Conservation (phyloP, 2,888 invertebrate genomes). For the Psylliodes chrysocephalus region DNA sequence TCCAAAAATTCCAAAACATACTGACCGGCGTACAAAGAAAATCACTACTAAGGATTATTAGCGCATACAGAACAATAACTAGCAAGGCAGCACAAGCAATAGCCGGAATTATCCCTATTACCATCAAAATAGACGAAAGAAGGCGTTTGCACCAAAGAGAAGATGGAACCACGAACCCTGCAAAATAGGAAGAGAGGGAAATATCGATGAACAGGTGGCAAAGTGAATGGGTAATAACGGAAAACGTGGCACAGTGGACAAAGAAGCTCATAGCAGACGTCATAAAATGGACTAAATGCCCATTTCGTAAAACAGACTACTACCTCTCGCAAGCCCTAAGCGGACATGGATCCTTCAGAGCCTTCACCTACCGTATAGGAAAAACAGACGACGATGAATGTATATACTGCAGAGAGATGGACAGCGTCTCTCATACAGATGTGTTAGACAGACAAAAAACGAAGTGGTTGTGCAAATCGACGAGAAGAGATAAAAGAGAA, state of each 20-base stretch:
- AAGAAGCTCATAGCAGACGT: constrained; percentile 3
- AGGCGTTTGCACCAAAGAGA: too few species aligned
- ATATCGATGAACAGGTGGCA: not conserved
- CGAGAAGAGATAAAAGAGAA: too few species aligned
- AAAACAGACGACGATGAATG: not conserved
- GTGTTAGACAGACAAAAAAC: too few species aligned
- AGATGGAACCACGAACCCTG: not conserved
- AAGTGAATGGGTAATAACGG: not conserved
- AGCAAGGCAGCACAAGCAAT: too few species aligned
- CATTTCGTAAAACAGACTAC: not conserved
- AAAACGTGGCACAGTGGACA: not conserved
- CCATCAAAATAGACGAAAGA: too few species aligned
- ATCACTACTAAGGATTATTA: not conserved
- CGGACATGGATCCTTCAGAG: constrained; percentile 3
- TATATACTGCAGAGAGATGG: not conserved
- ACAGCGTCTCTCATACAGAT: not conserved
- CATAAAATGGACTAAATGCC: not conserved
- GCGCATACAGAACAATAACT: not conserved
- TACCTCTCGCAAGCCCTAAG: not conserved
- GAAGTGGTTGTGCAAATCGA: too few species aligned
- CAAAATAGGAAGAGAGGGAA: not conserved
- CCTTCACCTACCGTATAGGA: not conserved
- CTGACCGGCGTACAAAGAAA: not conserved
- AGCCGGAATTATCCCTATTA: too few species aligned
- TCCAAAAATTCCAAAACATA: not conserved